Evolutionary conservation across 1,140 invertebrate species (phyloP).

Genomic region (Drosophila serrata): DNA sequence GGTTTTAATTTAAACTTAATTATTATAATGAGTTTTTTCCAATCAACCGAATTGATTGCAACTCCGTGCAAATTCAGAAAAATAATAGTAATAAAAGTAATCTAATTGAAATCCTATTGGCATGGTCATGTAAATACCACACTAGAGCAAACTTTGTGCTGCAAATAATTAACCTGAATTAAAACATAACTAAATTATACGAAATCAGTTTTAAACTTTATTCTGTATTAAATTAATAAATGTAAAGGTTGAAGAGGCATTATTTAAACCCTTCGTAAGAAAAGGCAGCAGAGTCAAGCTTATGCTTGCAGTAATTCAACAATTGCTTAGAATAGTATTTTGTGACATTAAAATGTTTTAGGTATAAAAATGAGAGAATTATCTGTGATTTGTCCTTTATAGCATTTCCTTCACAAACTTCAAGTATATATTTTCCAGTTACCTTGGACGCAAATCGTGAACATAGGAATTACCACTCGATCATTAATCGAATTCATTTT

Average conservation of each 20-base stretch:
- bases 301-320: background rate
- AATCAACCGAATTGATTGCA: slow-evolving; percentile 6
- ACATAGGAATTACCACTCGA: background rate
- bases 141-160: background rate
- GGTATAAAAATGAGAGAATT: too few species aligned
- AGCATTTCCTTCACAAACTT: too few species aligned
- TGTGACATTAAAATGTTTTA: too few species aligned
- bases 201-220: background rate
- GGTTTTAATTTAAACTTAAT: slow-evolving; percentile 12
- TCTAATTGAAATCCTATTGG: slow-evolving; percentile 7
- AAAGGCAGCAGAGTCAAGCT: background rate
- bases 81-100: background rate
- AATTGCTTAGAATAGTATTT: too few species aligned
- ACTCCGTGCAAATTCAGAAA: background rate
- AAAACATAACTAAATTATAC: background rate
- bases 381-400: too few species aligned
- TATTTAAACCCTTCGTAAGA: background rate
- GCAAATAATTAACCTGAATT: slow-evolving; percentile 2
- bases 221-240: background rate
- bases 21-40: slow-evolving; percentile 11
- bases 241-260: background rate
- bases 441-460: background rate
- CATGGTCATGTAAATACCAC: background rate
- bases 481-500: slow-evolving; percentile 9
- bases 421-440: background rate